Evolutionary conservation across 2,888 invertebrate species (phyloP).

Genomic region (Anthophora plumipes): DNA sequence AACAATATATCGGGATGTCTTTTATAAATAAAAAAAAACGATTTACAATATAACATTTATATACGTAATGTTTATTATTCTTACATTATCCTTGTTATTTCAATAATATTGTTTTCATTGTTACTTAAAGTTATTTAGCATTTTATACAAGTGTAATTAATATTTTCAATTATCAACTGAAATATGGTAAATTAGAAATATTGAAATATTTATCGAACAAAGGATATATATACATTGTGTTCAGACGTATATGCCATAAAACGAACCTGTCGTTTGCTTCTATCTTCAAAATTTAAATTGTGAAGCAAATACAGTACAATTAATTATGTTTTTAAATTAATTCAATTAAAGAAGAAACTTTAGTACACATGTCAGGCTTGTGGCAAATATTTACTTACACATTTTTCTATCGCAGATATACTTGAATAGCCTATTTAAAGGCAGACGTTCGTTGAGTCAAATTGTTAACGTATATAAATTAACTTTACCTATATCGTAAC

Average conservation of each 20-base stretch:
- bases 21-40: background rate
- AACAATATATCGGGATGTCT: background rate
- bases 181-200: too few relatives aligned
- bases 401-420: background rate
- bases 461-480: slow-evolving; percentile 15
- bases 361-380: background rate
- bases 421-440: background rate
- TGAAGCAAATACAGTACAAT: background rate
- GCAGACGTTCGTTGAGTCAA: background rate
- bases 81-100: background rate
- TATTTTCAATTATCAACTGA: too few relatives aligned
- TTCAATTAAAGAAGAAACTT: background rate
- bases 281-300: background rate
- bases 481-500: background rate
- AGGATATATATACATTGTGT: background rate
- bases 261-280: background rate
- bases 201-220: too few relatives aligned
- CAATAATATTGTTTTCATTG: background rate
- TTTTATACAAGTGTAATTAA: background rate
- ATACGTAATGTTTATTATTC: background rate
- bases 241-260: background rate
- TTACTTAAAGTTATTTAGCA: background rate
- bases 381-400: background rate
- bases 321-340: background rate
- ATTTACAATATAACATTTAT: background rate